Evolutionary conservation across 2,113 vertebrate genomes (phyloP), one percentile per base, ranked within the genome.

Genomic region (Gambusia holbrooki): DNA sequence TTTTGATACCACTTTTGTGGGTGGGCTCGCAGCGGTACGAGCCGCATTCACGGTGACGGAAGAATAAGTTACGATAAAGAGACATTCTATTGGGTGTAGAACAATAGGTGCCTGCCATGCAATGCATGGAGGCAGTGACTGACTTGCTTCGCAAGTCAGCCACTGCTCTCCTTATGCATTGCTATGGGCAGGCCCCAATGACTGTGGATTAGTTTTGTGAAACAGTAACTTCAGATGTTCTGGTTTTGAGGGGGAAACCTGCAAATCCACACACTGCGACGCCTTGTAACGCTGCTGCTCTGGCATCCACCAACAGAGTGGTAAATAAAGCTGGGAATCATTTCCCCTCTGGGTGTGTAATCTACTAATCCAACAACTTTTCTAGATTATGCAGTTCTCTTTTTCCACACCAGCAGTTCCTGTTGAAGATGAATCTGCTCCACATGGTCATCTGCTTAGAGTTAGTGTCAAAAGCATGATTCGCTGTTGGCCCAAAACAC

Each of bases 281-380:
- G 17, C 37, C 14, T 42, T 54, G 8, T 33, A 3, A 64, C 45
- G 25, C 76, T 83, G 74, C 79, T 76, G 70, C 76, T 84, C 77
- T 70, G 61, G 69, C 11, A 14, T 68, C 42, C 19, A 65, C 74
- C 87, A 80, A 66, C 64, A 78, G 86, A 77, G 84, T 32, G 62
- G 61, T 45, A 42, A 54, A 79, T 17, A 48, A 61, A 74, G 9
- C 13, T 58, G 17, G 42, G 27, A 76, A 54, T 85, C 10, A 75
- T 76, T 79, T 65, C 64, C 61, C 40, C 66, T 58, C 48, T 25
- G 29, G 28, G 5, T 27, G 19, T 76, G 62, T 79, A 77, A 84
- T 86, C 75, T 84, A 77, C 74, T 77, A 89, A 90, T 88, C 77
- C 45, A 80, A 76, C 28, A 73, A 81, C 48, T 85, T 88, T 80